Base-by-base conservation (phyloP, 2,888 invertebrate species). In the Bugula neritina region DNA sequence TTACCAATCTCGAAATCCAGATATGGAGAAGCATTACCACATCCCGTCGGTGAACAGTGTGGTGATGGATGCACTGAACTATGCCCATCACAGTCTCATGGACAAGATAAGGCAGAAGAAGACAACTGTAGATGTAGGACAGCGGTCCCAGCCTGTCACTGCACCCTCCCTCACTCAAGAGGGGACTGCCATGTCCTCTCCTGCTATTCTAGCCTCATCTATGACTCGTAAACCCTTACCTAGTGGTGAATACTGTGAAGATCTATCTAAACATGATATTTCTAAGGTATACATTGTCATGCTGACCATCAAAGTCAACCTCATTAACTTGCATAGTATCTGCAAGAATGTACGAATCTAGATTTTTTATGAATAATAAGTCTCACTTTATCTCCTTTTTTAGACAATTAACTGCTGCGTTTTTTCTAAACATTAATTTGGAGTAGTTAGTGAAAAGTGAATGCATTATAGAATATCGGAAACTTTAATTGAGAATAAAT, bases 61-160 rank as follows among this genome's bases (percentile, higher is more conserved):
- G 27, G 77, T 84, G 25, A 81, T 82, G 81, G 83, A 83, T 75
- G 82, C 82, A 25, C 75, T 83, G 54, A 79, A 79, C 71, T 81
- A 80, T 73, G 83, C 83, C 43, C 84, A 84, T 75, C 78, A 79
- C 70, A 79, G 81, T 71, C 77, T 84, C 54, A 83, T 83, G 74
- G 82, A 83, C 82, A 72, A 79, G 81, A 75, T 43, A 1, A 17
- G 31, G 17, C 35, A 70, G 31, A 27, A 31, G 35, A 70, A 54
- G 31, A n/a, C n/a, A n/a, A 43, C 43, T 43, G 43, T 43, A 43
- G 43, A 43, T 43, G 31, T 25, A n/a, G 10, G 10, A 31, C 63
- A 63, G 31, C 13, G 27, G 34, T 5, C 13, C 31, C 31, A 25
- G 43, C n/a, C n/a, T n/a, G n/a, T n/a, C n/a, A 10, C 43, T 5